These are phyloP conservation scores for Rhopalosiphum padi DNA, from an alignment of 1,140 invertebrate genomes.

Conservation along the genomic window DNA sequence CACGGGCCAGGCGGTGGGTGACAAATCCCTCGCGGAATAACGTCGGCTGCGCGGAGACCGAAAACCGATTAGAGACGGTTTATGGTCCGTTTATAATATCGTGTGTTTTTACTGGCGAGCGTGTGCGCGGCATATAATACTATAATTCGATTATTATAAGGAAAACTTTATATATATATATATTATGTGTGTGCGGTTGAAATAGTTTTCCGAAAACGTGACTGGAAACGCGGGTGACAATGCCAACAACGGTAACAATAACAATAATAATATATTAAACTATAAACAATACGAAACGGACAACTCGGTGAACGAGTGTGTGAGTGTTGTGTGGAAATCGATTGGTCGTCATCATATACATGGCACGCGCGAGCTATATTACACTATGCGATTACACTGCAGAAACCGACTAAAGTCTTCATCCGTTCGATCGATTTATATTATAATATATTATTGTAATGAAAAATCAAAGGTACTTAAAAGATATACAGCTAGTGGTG, in stretches of 20 bases:
- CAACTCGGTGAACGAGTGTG: not conserved
- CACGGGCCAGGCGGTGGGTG: not conserved
- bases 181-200: not conserved
- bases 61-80: slow-evolving; percentile 24
- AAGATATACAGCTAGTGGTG: too few relatives aligned
- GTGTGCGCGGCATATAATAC: not conserved
- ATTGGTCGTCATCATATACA: not conserved
- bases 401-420: not conserved
- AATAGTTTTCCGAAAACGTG: slow-evolving; percentile 10
- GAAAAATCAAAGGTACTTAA: too few relatives aligned
- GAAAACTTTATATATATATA: not conserved
- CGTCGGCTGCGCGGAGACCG: not conserved
- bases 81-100: slow-evolving; percentile 16
- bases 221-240: not conserved
- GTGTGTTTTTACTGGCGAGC: slow-evolving; percentile 6
- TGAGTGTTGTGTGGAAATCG: not conserved
- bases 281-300: slow-evolving; percentile 15
- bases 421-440: too few relatives aligned
- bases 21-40: slow-evolving; percentile 32
- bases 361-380: not conserved
- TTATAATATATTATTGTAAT: too few relatives aligned
- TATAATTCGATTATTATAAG: slow-evolving; percentile 18
- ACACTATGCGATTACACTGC: not conserved
- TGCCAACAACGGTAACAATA: not conserved
- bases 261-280: slow-evolving; percentile 3